phyloP scores from a whole-genome alignment of 2,888 invertebrate genomes.

The Mythimna ferrago region DNA sequence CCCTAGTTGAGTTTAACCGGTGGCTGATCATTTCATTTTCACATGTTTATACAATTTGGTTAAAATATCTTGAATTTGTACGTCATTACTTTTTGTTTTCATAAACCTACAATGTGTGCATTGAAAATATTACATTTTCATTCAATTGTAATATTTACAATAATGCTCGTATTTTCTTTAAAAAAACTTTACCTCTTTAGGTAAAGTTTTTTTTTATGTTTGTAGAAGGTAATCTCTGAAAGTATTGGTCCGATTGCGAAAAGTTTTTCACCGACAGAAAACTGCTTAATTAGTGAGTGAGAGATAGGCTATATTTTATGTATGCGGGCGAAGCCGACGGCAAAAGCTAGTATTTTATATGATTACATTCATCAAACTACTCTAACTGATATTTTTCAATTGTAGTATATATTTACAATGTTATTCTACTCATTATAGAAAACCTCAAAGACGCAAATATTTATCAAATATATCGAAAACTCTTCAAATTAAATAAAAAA shows the following conservation, averaged over 20 bases:
- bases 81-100: not conserved
- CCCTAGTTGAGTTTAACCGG: not conserved
- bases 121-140: not conserved
- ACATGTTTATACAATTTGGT: not conserved
- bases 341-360: too few species aligned
- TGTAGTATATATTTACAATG: not conserved
- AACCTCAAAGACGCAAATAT: conserved; percentile 6
- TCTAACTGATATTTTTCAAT: not conserved
- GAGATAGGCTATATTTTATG: too few species aligned
- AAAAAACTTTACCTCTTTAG: too few species aligned
- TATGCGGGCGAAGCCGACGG: too few species aligned
- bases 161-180: too few species aligned
- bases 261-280: too few species aligned
- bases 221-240: too few species aligned
- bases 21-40: conserved; percentile 11
- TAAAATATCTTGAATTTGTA: too few species aligned
- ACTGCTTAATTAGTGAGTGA: too few species aligned
- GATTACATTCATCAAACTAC: not conserved
- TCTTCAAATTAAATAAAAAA: not conserved
- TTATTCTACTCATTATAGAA: conserved; percentile 3
- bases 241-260: too few species aligned
- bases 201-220: too few species aligned
- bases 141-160: not conserved
- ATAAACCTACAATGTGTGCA: not conserved
- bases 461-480: conserved; percentile 2